Evolutionary conservation across 2,888 invertebrate genomes (phyloP).

Genomic region (Trichacis sp.): DNA sequence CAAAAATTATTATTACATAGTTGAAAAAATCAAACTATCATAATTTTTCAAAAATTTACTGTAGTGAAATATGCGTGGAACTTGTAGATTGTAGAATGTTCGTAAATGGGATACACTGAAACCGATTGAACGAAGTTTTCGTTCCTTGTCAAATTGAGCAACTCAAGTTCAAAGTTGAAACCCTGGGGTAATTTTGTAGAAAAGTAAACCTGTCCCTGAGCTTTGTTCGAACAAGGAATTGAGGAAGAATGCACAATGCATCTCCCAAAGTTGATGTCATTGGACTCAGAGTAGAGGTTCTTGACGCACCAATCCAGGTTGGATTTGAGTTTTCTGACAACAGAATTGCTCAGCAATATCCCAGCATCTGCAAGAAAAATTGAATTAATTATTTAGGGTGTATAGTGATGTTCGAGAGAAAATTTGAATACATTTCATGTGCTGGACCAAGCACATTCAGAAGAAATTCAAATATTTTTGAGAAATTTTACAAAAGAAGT

Average conservation of each 20-base stretch:
- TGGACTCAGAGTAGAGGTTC: constrained; percentile 84
- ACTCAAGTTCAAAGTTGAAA: constrained; percentile 67
- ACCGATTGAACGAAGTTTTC: constrained; percentile 72
- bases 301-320: constrained; percentile 91
- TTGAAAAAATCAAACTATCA: background rate
- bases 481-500: no score
- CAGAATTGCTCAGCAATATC: constrained; percentile 87
- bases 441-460: no score
- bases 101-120: constrained; percentile 76
- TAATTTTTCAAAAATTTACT: constrained; percentile 68
- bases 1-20: background rate
- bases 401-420: no score
- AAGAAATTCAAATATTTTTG: no score
- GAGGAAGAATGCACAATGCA: constrained; percentile 83
- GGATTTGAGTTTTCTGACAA: constrained; percentile 81
- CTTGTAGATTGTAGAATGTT: constrained; percentile 76
- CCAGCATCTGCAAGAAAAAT: constrained; percentile 78
- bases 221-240: constrained; percentile 72
- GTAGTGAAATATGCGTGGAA: constrained; percentile 80
- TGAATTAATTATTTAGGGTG: background rate
- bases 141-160: constrained; percentile 65
- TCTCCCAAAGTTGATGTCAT: constrained; percentile 89
- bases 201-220: constrained; percentile 70
- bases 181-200: constrained; percentile 48
- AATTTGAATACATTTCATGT: no score